phyloP scores from a whole-genome alignment of 2,888 invertebrate genomes.

The Xylophagus ater region DNA sequence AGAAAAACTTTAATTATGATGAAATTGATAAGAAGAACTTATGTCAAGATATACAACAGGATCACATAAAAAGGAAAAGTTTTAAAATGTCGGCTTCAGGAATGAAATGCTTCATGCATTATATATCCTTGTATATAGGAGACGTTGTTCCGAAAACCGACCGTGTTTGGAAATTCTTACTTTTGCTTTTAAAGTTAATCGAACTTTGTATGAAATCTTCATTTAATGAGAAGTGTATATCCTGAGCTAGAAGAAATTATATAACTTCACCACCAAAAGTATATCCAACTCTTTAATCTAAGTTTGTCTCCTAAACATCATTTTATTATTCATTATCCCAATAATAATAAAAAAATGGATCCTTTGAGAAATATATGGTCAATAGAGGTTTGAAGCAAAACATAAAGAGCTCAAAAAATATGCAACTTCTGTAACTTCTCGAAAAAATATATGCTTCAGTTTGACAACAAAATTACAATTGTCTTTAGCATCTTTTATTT shows the following conservation, averaged over 20 bases:
- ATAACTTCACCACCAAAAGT: conserved; percentile 11
- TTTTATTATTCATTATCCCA: conserved; percentile 18
- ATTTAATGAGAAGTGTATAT: conserved; percentile 8
- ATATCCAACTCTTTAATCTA: conserved; percentile 12
- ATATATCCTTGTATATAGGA: conserved; percentile 12
- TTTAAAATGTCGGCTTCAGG: conserved; percentile 16
- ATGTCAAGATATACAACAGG: conserved; percentile 2
- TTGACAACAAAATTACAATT: conserved; percentile 16
- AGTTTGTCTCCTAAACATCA: conserved; percentile 18
- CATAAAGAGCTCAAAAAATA: conserved; percentile 18
- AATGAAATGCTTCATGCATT: conserved; percentile 13
- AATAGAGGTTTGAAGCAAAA: conserved; percentile 21
- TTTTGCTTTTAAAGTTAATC: conserved; percentile 3
- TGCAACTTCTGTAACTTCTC: conserved; percentile 12
- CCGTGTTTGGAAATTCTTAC: conserved; percentile 9
- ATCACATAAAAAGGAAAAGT: conserved; percentile 13
- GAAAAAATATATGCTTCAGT: conserved; percentile 17
- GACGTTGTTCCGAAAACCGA: conserved; percentile 14
- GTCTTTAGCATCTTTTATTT: not conserved
- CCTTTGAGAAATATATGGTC: conserved; percentile 17
- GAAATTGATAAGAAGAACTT: conserved; percentile 1
- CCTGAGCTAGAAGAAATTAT: conserved; percentile 8
- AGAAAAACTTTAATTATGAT: conserved; percentile 6
- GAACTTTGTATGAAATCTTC: conserved; percentile 1
- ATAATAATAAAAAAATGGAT: conserved; percentile 16